phyloP scores from a whole-genome alignment of 2,113 vertebrate species.

The Mungos mungo region DNA sequence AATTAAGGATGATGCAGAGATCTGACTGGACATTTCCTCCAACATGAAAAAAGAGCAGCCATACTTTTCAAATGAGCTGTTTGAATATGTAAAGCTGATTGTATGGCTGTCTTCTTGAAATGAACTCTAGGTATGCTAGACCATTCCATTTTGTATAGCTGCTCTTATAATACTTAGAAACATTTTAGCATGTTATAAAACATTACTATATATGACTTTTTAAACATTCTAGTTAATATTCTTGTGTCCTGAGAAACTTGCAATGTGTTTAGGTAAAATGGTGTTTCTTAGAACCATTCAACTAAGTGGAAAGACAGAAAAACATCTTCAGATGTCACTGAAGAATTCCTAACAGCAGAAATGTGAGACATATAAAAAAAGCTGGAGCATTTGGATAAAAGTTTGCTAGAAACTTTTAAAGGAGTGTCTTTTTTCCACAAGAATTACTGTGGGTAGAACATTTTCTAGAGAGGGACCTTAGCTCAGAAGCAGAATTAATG shows the following conservation, averaged over 20 bases:
- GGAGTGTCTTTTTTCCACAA: background rate
- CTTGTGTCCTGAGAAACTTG: background rate
- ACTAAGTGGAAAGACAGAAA: background rate
- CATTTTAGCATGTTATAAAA: background rate
- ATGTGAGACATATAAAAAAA: background rate
- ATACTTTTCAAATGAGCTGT: background rate
- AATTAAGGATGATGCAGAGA: conserved; percentile 30
- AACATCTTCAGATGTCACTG: background rate
- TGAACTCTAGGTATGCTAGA: background rate
- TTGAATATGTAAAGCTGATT: background rate
- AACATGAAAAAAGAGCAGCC: background rate
- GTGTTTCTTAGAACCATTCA: background rate
- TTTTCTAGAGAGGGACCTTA: background rate
- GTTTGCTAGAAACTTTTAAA: background rate
- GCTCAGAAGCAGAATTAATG: background rate
- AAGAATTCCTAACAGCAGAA: background rate
- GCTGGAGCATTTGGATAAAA: background rate
- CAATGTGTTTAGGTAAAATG: background rate
- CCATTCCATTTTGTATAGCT: background rate
- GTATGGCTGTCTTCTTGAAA: background rate
- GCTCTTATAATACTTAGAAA: background rate
- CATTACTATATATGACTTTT: background rate
- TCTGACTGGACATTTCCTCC: conserved; percentile 38
- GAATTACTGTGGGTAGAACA: background rate
- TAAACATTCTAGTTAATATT: background rate